Evolutionary conservation across 23 tunicate genomes (phyloP), one percentile per base, ranked within the genome.

Genomic region (Phallusia fumigata): DNA sequence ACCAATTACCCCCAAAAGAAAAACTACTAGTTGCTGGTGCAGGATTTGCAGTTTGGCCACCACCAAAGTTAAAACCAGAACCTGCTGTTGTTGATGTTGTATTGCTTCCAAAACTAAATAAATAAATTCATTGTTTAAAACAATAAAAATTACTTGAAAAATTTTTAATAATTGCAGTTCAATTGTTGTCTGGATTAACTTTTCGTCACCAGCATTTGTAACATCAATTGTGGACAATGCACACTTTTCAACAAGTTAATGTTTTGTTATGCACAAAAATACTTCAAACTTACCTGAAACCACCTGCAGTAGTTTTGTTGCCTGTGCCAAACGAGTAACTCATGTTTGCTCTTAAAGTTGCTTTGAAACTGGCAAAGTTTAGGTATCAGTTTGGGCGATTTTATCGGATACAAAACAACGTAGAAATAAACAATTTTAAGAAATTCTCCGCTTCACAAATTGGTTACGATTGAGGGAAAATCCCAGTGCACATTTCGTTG

Each of bases 41-140:
- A 77, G 80, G 34, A 74, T 35, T 30, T 31, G 81, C 36, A n/a
- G 80, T 35, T 51, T 33, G 33, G 32, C 35, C 34, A 22, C 33
- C 53, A 30, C 87, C 81, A 77, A 84, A 84, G 21, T n/a, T 33
- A 84, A 76, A 84, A 12, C 87, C 82, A 32, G 81, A 50, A 30
- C 52, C 52, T 30, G 81, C 52, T 34, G 75, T 24, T 53, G 49
- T 65, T 11, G 87, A 26, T 36, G 65, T 24, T 52, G 73, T 52
- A 18, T 24, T 74, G 36, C n/a, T 33, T 32, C 85, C 85, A 69
- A 81, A 81, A 81, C 85, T 81, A 65, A 33, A 81, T 51, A 11
- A 52, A 78, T 31, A 32, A 40, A 26, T 79, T n/a, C n/a, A n/a
- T n/a, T n/a, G n/a, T n/a, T n/a, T n/a, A n/a, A n/a, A n/a, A n/a